Conservation (phyloP, 2,113 vertebrate species). For the Planiliza haematocheilus region DNA sequence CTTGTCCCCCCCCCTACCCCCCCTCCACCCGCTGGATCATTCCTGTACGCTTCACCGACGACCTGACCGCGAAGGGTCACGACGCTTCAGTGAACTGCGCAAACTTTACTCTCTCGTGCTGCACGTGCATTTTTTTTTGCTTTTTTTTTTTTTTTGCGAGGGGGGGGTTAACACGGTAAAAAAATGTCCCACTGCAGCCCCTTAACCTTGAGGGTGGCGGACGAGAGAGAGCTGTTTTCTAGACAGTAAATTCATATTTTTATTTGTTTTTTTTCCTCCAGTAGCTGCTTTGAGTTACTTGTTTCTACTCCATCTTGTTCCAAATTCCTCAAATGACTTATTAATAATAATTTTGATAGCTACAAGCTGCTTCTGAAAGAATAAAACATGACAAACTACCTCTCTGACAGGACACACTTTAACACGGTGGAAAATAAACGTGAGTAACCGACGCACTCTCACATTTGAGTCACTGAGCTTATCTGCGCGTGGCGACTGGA, state of each 20-base stretch:
- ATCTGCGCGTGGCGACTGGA: neutral
- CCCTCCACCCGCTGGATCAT: conserved; percentile 57
- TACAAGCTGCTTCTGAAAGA: no score
- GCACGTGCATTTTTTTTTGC: conserved; percentile 40
- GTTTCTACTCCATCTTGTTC: neutral
- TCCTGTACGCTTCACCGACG: conserved; percentile 69
- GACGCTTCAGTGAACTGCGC: conserved; percentile 78
- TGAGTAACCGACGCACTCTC: no score
- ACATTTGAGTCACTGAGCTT: no score
- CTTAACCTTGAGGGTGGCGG: conserved; percentile 10
- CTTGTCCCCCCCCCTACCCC: neutral
- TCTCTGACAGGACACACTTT: no score
- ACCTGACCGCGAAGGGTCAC: conserved; percentile 75
- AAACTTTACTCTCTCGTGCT: conserved; percentile 66
- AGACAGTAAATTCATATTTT: neutral
- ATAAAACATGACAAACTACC: no score
- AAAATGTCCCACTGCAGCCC: conserved; percentile 32
- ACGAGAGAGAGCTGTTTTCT: neutral
- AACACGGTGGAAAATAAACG: no score
- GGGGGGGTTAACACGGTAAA: conserved; percentile 36
- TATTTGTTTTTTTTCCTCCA: no score
- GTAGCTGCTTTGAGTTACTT: neutral
- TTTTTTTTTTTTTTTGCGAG: no score
- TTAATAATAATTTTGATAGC: neutral
- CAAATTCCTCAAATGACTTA: conserved; percentile 2